These are phyloP conservation scores for Drosophila kanapiae DNA, from an alignment of 1,140 invertebrate species.

Conservation along the genomic window DNA sequence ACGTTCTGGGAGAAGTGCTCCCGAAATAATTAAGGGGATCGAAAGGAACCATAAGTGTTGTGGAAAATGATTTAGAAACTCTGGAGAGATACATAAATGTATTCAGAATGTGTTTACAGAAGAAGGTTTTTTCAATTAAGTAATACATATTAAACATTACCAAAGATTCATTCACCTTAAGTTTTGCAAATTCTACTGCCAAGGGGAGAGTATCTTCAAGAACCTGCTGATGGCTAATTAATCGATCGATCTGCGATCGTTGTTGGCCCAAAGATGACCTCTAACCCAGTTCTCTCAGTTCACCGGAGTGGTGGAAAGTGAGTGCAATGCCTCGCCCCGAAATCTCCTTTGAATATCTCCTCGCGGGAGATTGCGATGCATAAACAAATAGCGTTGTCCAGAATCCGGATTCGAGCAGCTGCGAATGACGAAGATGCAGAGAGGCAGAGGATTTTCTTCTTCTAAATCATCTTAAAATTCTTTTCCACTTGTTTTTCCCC, in stretches of 20 bases:
- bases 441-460: constrained; percentile 45
- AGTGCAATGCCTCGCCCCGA: constrained; percentile 11
- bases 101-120: no score
- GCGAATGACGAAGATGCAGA: constrained; percentile 44
- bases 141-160: no score
- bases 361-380: constrained; percentile 14
- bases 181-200: not conserved
- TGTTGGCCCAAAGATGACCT: constrained; percentile 17
- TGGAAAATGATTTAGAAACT: not conserved
- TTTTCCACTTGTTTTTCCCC: not conserved
- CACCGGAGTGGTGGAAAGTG: not conserved
- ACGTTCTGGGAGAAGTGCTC: not conserved
- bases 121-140: no score
- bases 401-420: constrained; percentile 13
- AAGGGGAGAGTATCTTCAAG: not conserved
- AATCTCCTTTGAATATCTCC: constrained; percentile 24
- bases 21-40: not conserved
- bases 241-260: not conserved
- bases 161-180: not conserved
- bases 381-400: constrained; percentile 48
- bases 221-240: not conserved
- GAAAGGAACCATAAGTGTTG: not conserved
- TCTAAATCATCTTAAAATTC: constrained; percentile 23
- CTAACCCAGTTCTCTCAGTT: constrained; percentile 23
- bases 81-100: no score